phyloP scores from a whole-genome alignment of 2,888 invertebrate genomes.

The Agriopis aurantiaria region DNA sequence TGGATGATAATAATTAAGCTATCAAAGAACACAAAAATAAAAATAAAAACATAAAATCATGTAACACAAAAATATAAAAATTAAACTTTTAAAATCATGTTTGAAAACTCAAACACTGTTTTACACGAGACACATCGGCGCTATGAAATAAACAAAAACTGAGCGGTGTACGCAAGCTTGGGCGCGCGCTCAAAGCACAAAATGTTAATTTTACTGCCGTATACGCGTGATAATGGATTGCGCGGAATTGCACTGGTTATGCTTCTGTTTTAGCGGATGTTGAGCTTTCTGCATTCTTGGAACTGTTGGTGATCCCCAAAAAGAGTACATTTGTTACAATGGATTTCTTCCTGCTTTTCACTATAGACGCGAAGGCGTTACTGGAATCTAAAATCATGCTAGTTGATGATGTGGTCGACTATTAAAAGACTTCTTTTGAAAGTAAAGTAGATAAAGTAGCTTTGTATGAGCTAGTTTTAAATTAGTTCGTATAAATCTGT shows the following conservation, averaged over 20 bases:
- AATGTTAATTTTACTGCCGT: constrained; percentile 66
- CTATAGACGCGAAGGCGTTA: not conserved
- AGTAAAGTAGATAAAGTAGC: no score
- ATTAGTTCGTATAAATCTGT: no score
- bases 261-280: constrained; percentile 44
- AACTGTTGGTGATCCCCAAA: constrained; percentile 10
- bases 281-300: constrained; percentile 42
- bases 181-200: constrained; percentile 59
- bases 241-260: constrained; percentile 45
- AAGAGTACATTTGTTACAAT: not conserved
- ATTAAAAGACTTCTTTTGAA: no score
- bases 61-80: not conserved
- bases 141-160: constrained; percentile 84
- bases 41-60: no score
- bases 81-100: no score
- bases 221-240: constrained; percentile 59
- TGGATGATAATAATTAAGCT: no score
- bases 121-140: constrained; percentile 47
- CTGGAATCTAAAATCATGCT: no score
- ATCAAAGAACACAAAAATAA: no score
- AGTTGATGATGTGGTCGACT: no score
- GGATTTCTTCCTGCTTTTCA: not conserved
- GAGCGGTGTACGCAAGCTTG: constrained; percentile 69
- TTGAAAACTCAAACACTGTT: constrained; percentile 23
- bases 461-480: no score